Percentiles rank a stretch among this genome's conserved stretches.
Conservation (phyloP, 2,888 invertebrate genomes). For the Mermis nigrescens region DNA sequence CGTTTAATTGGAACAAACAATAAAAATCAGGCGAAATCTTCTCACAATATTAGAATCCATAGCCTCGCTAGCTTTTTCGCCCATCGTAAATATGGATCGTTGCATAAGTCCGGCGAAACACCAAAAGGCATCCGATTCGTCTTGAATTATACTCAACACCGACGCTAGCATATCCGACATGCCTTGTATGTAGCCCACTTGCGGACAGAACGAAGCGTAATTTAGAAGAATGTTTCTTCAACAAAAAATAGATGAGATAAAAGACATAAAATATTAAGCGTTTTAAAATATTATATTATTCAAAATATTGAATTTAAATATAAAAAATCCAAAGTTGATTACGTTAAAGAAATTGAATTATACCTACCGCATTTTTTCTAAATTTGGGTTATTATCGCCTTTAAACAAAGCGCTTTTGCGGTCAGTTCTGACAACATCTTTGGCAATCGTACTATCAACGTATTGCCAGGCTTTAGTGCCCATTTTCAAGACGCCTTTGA, state of each 20-base stretch:
- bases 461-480: slow-evolving; percentile 43
- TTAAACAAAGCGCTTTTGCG: slow-evolving; percentile 37
- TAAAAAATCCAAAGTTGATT: not conserved
- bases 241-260: slow-evolving; percentile 9
- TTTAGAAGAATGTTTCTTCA: slow-evolving; percentile 63
- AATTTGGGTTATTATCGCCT: slow-evolving; percentile 38
- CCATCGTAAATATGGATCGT: slow-evolving; percentile 69
- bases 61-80: slow-evolving; percentile 66
- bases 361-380: slow-evolving; percentile 36
- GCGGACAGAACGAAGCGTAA: slow-evolving; percentile 64
- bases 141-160: slow-evolving; percentile 35
- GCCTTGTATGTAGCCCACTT: slow-evolving; percentile 51
- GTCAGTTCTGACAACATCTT: slow-evolving; percentile 40
- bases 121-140: slow-evolving; percentile 39
- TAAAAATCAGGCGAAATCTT: no score
- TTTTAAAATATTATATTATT: not conserved
- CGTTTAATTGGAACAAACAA: no score
- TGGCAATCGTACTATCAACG: slow-evolving; percentile 73
- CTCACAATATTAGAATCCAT: slow-evolving; percentile 72
- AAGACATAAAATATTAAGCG: not conserved
- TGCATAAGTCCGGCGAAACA: slow-evolving; percentile 39
- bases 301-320: not conserved
- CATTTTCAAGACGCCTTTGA: slow-evolving; percentile 5
- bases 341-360: not conserved
- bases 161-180: slow-evolving; percentile 40